Evolutionary conservation across 2,797 vertebrate genomes (phyloP).

Genomic region (Protosalanx chinensis): DNA sequence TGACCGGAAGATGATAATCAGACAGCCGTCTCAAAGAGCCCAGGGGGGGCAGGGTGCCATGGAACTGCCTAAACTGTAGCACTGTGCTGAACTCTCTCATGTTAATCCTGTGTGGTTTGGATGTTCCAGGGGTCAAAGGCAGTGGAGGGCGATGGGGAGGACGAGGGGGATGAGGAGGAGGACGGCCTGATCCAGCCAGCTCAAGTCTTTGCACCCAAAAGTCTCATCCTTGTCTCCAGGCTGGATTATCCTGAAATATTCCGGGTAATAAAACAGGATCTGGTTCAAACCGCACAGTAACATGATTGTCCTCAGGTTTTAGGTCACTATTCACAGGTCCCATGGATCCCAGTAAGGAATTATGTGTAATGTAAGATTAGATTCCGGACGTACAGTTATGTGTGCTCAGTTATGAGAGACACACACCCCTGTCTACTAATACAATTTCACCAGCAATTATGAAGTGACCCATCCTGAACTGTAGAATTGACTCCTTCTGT

Average conservation of each 20-base stretch:
- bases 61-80: background rate
- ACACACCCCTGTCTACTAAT: too few species aligned
- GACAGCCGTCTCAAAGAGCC: background rate
- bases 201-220: slow-evolving; percentile 97
- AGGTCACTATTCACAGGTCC: background rate
- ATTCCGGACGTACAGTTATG: too few species aligned
- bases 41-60: too few species aligned
- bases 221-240: slow-evolving; percentile 94
- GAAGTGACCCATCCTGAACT: background rate
- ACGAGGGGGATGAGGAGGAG: slow-evolving; percentile 76
- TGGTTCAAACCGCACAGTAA: slow-evolving; percentile 48
- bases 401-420: too few species aligned
- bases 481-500: background rate
- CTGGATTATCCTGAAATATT: slow-evolving; percentile 98
- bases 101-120: slow-evolving; percentile 46
- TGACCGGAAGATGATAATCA: background rate
- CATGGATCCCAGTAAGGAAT: background rate
- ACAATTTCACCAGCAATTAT: too few species aligned
- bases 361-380: too few species aligned
- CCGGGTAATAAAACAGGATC: slow-evolving; percentile 78
- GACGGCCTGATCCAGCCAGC: slow-evolving; percentile 92
- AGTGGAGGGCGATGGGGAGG: slow-evolving; percentile 80
- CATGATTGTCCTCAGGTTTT: slow-evolving; percentile 14
- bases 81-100: slow-evolving; percentile 41
- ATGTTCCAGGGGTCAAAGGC: slow-evolving; percentile 86